Evolutionary conservation across 2,113 vertebrate species (phyloP).

Genomic region (Xenopus tropicalis): UCB_Xtro_10.0 CM004447.2:68835001-68835500

Average conservation of each 20-base stretch:
- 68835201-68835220: slow-evolving; percentile 34
- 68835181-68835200: slow-evolving; percentile 39
- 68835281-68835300: neutral
- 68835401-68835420: too few species aligned
- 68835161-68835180: slow-evolving; percentile 43
- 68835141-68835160: slow-evolving; percentile 34
- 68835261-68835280: neutral
- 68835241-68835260: neutral
- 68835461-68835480: too few species aligned
- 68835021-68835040: slow-evolving; percentile 55
- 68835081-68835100: slow-evolving; percentile 55
- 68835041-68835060: slow-evolving; percentile 54
- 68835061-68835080: slow-evolving; percentile 49
- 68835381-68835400: too few species aligned
- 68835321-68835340: too few species aligned
- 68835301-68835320: too few species aligned
- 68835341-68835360: too few species aligned
- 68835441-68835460: too few species aligned
- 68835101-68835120: slow-evolving; percentile 54
- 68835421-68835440: too few species aligned
- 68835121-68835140: slow-evolving; percentile 49
- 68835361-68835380: too few species aligned
- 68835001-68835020: slow-evolving; percentile 45
- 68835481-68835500: too few species aligned
- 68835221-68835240: neutral